Base-by-base conservation (phyloP, 2,888 invertebrate genomes). In the Spisula solida region DNA sequence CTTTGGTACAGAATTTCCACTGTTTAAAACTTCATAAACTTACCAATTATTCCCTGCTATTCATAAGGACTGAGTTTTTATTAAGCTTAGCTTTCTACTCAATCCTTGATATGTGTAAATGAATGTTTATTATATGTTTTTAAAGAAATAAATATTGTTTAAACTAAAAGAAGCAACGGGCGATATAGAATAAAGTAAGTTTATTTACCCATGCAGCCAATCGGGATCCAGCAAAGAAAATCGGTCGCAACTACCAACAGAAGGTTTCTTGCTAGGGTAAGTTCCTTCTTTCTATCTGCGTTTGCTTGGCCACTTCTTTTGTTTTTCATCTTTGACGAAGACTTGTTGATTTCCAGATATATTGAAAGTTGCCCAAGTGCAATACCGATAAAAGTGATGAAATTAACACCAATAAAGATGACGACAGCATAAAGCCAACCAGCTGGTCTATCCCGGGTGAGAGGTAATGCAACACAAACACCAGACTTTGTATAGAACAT, bases 341-440 rank as follows among this genome's bases (percentile, higher is more conserved):
- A 85, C 0, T 48, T 81, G 29, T 75, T 87, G 0, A 93, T 93
- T 0, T 94, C 93, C n/a, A 92, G 88, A 86, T 95, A 96, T 94
- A 96, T 96, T 82, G 94, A 93, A 34, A 91, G 41, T 89, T 96
- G 96, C 1, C 95, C 95, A 1, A 93, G 79, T 12, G 94, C 94
- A 51, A 96, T 96, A 29, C 95, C 83, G 5, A 96, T 31, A 89
- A 96, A 96, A 0, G 87, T 70, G 18, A 95, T 29, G 66, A 96
- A 94, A 89, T 96, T 96, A 47, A 95, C 91, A 51, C 94, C 91
- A 79, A 96, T 94, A 87, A 96, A 96, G 18, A 96, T 91, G 8
- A 94, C 94, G 8, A 95, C 94, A 0, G 96, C 95, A 88, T 96
- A 96, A 80, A 96, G 94, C 96, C 96, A 96, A 18, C 96, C 96